These are phyloP conservation scores for Cercocebus atys DNA, from an alignment of 2,113 vertebrate species.

Conservation along the genomic window DNA sequence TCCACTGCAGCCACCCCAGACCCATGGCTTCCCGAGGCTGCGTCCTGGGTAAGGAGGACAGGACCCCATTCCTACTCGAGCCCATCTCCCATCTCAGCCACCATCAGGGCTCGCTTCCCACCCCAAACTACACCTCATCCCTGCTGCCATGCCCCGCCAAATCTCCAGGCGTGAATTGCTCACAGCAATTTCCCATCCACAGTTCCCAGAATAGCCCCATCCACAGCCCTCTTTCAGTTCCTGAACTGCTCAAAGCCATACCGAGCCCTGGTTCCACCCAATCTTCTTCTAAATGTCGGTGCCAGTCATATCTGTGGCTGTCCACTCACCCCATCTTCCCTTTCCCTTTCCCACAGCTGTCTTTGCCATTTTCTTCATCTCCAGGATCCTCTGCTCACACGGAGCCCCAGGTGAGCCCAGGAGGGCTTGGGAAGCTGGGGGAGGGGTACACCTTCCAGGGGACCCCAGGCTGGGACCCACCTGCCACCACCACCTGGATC, in stretches of 20 bases:
- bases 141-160: too few relatives aligned
- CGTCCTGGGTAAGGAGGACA: not conserved
- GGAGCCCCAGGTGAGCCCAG: conserved; percentile 43
- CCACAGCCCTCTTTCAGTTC: too few relatives aligned
- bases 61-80: not conserved
- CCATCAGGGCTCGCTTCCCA: not conserved
- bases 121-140: not conserved
- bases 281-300: too few relatives aligned
- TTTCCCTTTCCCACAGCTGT: not conserved
- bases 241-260: too few relatives aligned
- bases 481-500: too few relatives aligned
- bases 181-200: too few relatives aligned
- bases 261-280: not conserved
- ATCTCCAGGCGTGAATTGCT: too few relatives aligned
- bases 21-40: not conserved
- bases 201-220: too few relatives aligned
- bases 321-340: not conserved
- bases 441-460: not conserved
- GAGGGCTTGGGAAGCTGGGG: rapidly evolving
- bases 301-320: too few relatives aligned
- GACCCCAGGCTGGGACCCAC: too few relatives aligned
- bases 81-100: not conserved
- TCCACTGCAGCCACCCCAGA: not conserved
- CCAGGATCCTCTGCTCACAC: not conserved
- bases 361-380: not conserved